Evolutionary conservation across 2,888 invertebrate genomes (phyloP).

Genomic region (Eucriotettix oculatus): DNA sequence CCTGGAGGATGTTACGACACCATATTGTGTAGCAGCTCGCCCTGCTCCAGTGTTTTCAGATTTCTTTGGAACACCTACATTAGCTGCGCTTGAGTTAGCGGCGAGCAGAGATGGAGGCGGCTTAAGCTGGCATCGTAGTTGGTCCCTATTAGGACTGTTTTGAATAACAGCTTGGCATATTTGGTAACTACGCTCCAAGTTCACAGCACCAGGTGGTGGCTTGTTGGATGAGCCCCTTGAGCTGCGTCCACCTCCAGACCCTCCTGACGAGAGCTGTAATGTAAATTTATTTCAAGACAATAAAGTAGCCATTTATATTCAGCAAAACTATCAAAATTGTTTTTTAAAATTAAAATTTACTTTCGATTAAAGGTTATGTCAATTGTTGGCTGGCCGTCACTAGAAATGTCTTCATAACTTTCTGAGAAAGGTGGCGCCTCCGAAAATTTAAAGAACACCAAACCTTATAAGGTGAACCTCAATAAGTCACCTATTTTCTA

Average conservation of each 20-base stretch:
- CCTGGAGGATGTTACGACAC: conserved; percentile 25
- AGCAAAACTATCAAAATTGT: too few species aligned
- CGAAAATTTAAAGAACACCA: too few species aligned
- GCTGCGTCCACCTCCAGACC: conserved; percentile 7
- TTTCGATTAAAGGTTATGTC: too few species aligned
- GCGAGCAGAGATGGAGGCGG: conserved; percentile 64
- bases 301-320: too few species aligned
- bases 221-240: conserved; percentile 35
- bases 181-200: conserved; percentile 86
- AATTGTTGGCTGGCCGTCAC: too few species aligned
- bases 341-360: too few species aligned
- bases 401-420: too few species aligned
- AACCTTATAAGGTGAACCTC: too few species aligned
- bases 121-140: conserved; percentile 65
- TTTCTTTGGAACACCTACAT: conserved; percentile 21
- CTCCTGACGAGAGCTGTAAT: conserved; percentile 1
- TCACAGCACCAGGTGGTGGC: conserved; percentile 78
- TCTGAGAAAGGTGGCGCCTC: too few species aligned
- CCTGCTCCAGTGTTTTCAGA: conserved; percentile 20
- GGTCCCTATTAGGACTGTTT: conserved; percentile 82
- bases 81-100: conserved; percentile 13
- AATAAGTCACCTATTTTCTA: too few species aligned
- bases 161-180: conserved; percentile 73
- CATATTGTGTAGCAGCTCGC: conserved; percentile 25
- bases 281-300: not conserved